phyloP scores from a whole-genome alignment of 1,140 invertebrate genomes.

The Meloidogyne hapla region DNA sequence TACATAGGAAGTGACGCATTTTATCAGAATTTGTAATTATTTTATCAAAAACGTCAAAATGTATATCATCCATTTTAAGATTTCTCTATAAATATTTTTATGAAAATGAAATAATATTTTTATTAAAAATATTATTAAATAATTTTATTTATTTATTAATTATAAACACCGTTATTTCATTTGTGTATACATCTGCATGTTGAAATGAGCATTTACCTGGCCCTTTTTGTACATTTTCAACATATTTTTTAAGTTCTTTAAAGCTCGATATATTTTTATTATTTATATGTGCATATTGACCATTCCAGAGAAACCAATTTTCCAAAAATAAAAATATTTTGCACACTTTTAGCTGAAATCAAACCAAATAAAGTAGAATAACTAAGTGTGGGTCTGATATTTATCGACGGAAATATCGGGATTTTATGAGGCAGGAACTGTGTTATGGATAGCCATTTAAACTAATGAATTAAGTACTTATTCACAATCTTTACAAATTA shows the following conservation, averaged over 20 bases:
- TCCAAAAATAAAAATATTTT: background rate
- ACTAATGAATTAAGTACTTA: too few species aligned
- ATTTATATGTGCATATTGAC: background rate
- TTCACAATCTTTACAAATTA: background rate
- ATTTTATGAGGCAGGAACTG: too few species aligned
- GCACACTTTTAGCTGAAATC: background rate
- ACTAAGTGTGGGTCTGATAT: too few species aligned
- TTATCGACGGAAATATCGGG: too few species aligned
- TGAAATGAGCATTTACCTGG: background rate
- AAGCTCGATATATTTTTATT: background rate
- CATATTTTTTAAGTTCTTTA: background rate
- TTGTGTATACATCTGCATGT: too few species aligned
- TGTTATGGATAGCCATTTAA: too few species aligned
- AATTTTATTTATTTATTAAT: background rate
- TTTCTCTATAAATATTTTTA: background rate
- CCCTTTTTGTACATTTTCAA: background rate
- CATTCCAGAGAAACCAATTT: background rate
- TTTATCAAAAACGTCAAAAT: background rate
- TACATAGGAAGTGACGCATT: background rate
- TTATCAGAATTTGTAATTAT: background rate
- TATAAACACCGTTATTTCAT: too few species aligned
- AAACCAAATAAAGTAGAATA: background rate
- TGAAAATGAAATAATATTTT: background rate
- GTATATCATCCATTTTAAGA: background rate
- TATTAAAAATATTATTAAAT: background rate